phyloP scores from a whole-genome alignment of 1,140 invertebrate species.

The Magallana gigas region DNA sequence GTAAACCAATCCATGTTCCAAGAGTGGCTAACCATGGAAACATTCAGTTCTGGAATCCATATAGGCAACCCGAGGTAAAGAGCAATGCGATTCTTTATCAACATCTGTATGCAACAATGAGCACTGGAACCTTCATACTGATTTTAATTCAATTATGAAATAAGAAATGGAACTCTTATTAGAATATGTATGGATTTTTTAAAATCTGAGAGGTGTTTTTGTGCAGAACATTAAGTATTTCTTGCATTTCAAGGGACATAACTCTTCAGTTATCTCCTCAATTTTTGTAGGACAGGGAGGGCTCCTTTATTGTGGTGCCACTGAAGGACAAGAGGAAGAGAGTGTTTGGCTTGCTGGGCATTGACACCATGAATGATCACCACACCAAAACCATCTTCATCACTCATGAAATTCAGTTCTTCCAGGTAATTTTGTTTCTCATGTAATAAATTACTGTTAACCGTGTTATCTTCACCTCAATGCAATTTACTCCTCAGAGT shows the following conservation, averaged over 20 bases:
- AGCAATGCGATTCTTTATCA: not conserved
- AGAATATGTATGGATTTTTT: too few relatives aligned
- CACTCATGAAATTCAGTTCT: slow-evolving; percentile 79
- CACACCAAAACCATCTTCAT: slow-evolving; percentile 77
- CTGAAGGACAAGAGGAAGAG: slow-evolving; percentile 77
- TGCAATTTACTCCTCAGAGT: too few relatives aligned
- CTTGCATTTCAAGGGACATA: not conserved
- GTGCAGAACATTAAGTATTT: too few relatives aligned
- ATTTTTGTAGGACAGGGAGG: slow-evolving; percentile 72
- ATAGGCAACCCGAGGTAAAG: slow-evolving; percentile 70
- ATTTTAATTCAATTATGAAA: too few relatives aligned
- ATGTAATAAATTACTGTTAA: not conserved
- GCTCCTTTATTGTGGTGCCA: slow-evolving; percentile 77
- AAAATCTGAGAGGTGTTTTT: too few relatives aligned
- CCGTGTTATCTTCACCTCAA: too few relatives aligned
- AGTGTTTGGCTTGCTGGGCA: slow-evolving; percentile 78
- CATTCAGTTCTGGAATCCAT: slow-evolving; percentile 78
- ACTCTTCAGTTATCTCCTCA: not conserved
- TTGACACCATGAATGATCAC: slow-evolving; percentile 77
- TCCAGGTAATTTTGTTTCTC: slow-evolving; percentile 71
- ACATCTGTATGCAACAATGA: too few relatives aligned
- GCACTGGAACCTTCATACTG: too few relatives aligned
- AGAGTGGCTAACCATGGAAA: slow-evolving; percentile 77
- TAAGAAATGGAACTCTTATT: too few relatives aligned
- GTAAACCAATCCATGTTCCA: slow-evolving; percentile 78